Evolutionary conservation across 2,888 invertebrate genomes (phyloP), one percentile per base, ranked within the genome.

Genomic region (Horisme vitalbata): DNA sequence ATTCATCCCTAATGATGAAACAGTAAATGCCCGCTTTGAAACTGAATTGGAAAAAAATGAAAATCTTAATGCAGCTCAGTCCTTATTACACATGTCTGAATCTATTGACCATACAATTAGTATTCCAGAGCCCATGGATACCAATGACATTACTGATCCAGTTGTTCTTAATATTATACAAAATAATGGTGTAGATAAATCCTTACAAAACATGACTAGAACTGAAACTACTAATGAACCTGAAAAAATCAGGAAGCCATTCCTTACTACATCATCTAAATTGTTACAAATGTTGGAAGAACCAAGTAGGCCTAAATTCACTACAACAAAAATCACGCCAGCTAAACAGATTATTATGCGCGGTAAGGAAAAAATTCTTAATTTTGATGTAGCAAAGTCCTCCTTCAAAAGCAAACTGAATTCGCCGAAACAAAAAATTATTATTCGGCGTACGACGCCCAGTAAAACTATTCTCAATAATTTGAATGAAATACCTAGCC

Each of bases 221-320:
- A 71, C 57, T 48, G 79, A 82, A 26, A 75, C 65, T 41, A 74
- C 55, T 26, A 75, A 57, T 50, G 79, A 80, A 36, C 51, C 62
- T 15, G 59, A 55, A 34, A 69, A 64, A 41, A 51, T 59, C 4
- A 82, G 76, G 61, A 65, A 61, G n/a, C 74, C 76, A 51, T 76
- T 74, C 44, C 85, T 83, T 39, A 79, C 81, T n/a, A 76, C 84
- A 4, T 83, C 91, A 2, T 90, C 91, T 0, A 92, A 91, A 74
- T 66, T 92, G 28, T 71, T 92, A 47, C 91, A 92, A 68, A 91
- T 92, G 43, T 72, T 92, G 53, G 91, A 91, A 59, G 91, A 91
- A 55, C 85, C 89, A 0, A 70, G 69, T 41, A 66, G 75, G 51
- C 76, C 79, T 9, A 85, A 78, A 66, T 55, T 75, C 23, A 18